Percentiles rank a stretch among this genome's conserved stretches.
phyloP scores from a whole-genome alignment of 2,888 invertebrate genomes.

The Campaea margaritaria region DNA sequence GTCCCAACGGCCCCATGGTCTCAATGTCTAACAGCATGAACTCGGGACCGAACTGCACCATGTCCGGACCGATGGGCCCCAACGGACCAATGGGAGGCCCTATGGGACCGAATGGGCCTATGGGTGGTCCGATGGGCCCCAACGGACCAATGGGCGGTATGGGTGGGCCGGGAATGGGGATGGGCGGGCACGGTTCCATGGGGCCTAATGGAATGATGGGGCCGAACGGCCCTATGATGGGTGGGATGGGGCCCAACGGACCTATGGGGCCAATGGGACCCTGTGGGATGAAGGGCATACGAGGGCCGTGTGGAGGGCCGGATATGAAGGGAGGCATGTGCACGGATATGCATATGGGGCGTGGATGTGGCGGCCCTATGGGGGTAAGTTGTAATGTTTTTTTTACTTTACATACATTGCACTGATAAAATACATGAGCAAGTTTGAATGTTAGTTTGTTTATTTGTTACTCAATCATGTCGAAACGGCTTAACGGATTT shows the following conservation, averaged over 20 bases:
- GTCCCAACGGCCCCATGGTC: conserved; percentile 78
- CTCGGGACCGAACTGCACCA: conserved; percentile 78
- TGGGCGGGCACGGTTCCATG: conserved; percentile 66
- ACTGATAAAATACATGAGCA: too few relatives aligned
- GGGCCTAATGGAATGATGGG: conserved; percentile 55
- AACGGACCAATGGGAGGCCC: conserved; percentile 64
- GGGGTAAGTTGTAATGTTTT: conserved; percentile 65
- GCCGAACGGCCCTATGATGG: conserved; percentile 60
- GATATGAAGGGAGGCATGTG: conserved; percentile 83
- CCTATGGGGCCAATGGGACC: conserved; percentile 83
- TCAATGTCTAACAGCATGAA: conserved; percentile 78
- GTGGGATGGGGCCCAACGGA: conserved; percentile 79
- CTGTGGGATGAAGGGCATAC: conserved; percentile 81
- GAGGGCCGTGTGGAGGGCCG: conserved; percentile 79
- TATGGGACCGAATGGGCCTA: conserved; percentile 63
- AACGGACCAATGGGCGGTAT: conserved; percentile 65
- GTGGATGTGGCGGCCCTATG: conserved; percentile 82
- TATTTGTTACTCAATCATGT: too few relatives aligned
- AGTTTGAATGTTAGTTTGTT: too few relatives aligned
- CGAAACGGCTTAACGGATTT: too few relatives aligned
- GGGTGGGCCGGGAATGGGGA: conserved; percentile 54
- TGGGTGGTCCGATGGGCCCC: conserved; percentile 73
- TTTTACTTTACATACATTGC: neutral
- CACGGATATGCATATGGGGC: conserved; percentile 82
- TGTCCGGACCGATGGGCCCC: conserved; percentile 76